Base-by-base conservation (phyloP, 2,888 invertebrate species). In the Protophormia terraenovae region DNA sequence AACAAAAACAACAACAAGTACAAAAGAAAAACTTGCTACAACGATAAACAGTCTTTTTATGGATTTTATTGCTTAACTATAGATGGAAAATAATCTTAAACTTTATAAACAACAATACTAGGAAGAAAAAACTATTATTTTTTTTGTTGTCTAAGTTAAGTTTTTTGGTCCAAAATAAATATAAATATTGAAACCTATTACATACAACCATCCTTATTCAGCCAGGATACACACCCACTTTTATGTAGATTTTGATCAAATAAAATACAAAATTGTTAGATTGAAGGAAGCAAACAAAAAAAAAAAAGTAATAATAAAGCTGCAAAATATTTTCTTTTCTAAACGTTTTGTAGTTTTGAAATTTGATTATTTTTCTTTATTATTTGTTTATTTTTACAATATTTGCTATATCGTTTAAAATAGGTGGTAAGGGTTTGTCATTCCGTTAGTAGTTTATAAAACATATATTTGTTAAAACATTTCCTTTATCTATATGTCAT, bases 31-130 rank as follows among this genome's bases (percentile, higher is more conserved):
- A 77, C 22, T 45, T 67, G 45, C 67, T 60, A 38, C 58, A 78
- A 69, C 60, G 14, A 50, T 60, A 78, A 78, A 78, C 69, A 50
- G 47, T 53, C 29, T 53, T 71, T 77, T 79, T 79, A 79, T 79
- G 47, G 78, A 62, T 79, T 79, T 62, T 72, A 72, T 79, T 53
- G 71, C 53, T 55, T 27, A 64, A 64, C 79, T 41, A 72, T 71
- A 38, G 53, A 71, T 62, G 64, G 16, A n/a, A 55, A 72, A 79
- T 79, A 62, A 72, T 79, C 71, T 69, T 71, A 72, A 72, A 53
- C 22, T 72, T 71, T 64, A 22, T 32, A 55, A 72, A 79, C 50
- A 64, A 41, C 16, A 29, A 50, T 32, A 38, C 19, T 38, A 72
- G 12, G 35, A 50, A 41, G 27, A 16, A 24, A 24, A 55, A 41